Conservation (phyloP, 2,888 invertebrate genomes). For the Saturnia pavonia region DNA sequence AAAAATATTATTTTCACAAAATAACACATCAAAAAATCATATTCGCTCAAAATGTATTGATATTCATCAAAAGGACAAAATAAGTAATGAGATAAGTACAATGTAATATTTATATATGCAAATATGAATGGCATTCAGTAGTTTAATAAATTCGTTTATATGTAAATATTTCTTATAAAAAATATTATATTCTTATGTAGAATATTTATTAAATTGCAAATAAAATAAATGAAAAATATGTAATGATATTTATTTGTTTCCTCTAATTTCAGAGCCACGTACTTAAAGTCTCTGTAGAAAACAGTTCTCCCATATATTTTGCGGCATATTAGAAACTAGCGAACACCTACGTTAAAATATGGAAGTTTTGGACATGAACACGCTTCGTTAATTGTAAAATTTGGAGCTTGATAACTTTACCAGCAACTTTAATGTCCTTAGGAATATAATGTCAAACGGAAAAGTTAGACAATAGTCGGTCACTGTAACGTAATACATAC, state of each 20-base stretch:
- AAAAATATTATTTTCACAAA: background rate
- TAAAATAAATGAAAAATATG: too few relatives aligned
- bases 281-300: conserved; percentile 52
- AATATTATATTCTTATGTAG: too few relatives aligned
- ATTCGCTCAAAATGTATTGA: too few relatives aligned
- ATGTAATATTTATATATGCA: background rate
- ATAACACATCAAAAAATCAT: too few relatives aligned
- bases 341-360: conserved; percentile 66
- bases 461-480: conserved; percentile 54
- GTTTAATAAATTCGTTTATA: background rate
- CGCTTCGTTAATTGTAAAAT: conserved; percentile 68
- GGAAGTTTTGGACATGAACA: conserved; percentile 53
- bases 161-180: too few relatives aligned
- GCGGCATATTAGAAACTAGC: conserved; percentile 60
- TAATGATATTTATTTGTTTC: conserved; percentile 21
- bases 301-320: conserved; percentile 58
- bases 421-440: conserved; percentile 30
- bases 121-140: background rate
- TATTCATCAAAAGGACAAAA: too few relatives aligned
- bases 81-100: background rate
- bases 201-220: too few relatives aligned
- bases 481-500: conserved; percentile 34
- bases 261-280: conserved; percentile 40
- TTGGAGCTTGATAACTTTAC: conserved; percentile 64
- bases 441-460: conserved; percentile 35